Base-by-base conservation (phyloP, 2,888 invertebrate genomes). In the Lithosia quadra region DNA sequence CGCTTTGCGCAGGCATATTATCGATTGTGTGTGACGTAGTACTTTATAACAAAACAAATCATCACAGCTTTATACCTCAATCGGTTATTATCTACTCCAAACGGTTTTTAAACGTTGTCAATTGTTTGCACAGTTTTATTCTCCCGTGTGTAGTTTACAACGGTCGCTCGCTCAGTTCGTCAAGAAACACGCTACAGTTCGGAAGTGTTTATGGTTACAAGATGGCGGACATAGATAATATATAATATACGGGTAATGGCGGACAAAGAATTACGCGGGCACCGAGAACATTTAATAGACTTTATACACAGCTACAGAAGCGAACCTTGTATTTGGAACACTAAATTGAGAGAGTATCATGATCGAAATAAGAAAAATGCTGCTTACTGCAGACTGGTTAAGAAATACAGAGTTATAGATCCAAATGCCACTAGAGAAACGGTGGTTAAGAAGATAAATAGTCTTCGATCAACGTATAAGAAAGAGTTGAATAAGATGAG, bases 401-500 rank as follows among this genome's bases (percentile, higher is more conserved):
- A 49, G 2, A 49, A 18, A 49, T 49, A n/a, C 9, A 49, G n/a
- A 49, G 49, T 49, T 8, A 49, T 49, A 9, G 49, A 49, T 7
- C 49, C 49, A n/a, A n/a, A 49, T n/a, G 49, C 49, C 18, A 49
- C 49, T 8, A 49, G 49, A 9, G 49, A 49, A 9, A 49, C 49
- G n/a, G 49, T 49, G n/a, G 49, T 49, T n/a, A 49, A 49, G 3
- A 49, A 49, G n/a, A 49, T 49, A 8, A 49, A 49, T 49, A 49
- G n/a, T n/a, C 49, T 49, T 9, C 49, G 49, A 49, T 49, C 49
- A 9, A 49, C 49, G 9, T 49, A 49, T 9, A 49, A 49, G n/a
- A 49, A 49, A n/a, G 49, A 49, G n/a, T 49, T 49, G 49, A 49
- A 49, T 49, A 49, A 49, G 9, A 49, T 49, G 49, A 49, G n/a